These are phyloP conservation scores for Euura lappo DNA, from an alignment of 1,140 invertebrate species.

Conservation along the genomic window DNA sequence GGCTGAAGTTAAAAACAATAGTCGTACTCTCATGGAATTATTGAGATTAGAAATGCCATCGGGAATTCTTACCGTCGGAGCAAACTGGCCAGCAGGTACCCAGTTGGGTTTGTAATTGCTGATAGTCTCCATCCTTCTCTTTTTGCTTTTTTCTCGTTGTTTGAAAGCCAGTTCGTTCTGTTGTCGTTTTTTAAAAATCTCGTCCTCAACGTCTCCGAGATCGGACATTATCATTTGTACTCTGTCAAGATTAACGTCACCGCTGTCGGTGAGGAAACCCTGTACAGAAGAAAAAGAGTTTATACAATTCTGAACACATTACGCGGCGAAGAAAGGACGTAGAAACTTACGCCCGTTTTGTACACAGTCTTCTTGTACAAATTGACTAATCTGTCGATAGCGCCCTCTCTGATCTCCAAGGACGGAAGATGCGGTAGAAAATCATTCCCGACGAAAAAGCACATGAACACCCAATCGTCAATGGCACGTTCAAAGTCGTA, in stretches of 20 bases:
- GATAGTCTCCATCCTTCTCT: constrained; percentile 60
- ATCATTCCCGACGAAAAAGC: constrained; percentile 99
- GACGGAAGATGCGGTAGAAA: constrained; percentile 98
- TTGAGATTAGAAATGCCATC: constrained; percentile 6
- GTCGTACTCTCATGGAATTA: constrained; percentile 8
- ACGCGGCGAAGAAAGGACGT: constrained; percentile 9
- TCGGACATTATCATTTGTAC: constrained; percentile 95
- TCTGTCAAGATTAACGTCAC: constrained; percentile 88
- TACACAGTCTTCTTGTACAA: constrained; percentile 96
- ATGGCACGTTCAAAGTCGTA: constrained; percentile 89
- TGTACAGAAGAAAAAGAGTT: constrained; percentile 45
- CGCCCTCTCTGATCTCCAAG: constrained; percentile 96
- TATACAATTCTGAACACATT: constrained; percentile 1
- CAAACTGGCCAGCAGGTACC: constrained; percentile 75
- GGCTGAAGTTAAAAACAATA: constrained; percentile 50
- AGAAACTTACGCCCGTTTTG: constrained; percentile 77
- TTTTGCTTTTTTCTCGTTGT: constrained; percentile 76
- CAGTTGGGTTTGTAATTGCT: constrained; percentile 72
- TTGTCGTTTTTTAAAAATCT: constrained; percentile 95
- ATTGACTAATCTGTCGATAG: constrained; percentile 92
- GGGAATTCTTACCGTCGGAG: constrained; percentile 65
- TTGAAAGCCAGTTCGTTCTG: constrained; percentile 84
- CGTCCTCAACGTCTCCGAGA: constrained; percentile 93
- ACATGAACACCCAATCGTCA: constrained; percentile 99
- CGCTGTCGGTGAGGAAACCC: constrained; percentile 96